Conservation (phyloP, 2,113 vertebrate species). For the Hystrix brachyura region DNA sequence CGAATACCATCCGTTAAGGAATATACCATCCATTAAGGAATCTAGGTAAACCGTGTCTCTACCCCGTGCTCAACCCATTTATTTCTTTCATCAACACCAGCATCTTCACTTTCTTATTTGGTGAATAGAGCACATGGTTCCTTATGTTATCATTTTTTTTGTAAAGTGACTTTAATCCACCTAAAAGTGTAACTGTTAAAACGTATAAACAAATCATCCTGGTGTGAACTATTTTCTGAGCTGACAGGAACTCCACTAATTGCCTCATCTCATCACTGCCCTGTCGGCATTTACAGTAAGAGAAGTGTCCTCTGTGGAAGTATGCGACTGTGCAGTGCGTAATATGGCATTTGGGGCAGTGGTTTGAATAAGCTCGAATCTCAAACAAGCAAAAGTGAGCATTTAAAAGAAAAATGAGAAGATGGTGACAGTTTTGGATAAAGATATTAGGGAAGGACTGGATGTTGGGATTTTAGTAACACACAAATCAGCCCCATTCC, state of each 20-base stretch:
- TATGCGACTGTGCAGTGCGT: slow-evolving; percentile 78
- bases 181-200: slow-evolving; percentile 47
- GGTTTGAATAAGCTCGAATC: slow-evolving; percentile 54
- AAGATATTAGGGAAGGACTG: background rate
- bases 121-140: background rate
- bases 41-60: slow-evolving; percentile 79
- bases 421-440: background rate
- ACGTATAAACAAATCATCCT: slow-evolving; percentile 40
- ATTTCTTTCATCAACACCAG: background rate
- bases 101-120: slow-evolving; percentile 29
- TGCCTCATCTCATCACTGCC: slow-evolving; percentile 81
- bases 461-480: background rate
- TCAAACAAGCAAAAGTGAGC: slow-evolving; percentile 63
- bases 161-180: slow-evolving; percentile 34
- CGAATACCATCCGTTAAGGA: slow-evolving; percentile 76
- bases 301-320: slow-evolving; percentile 77
- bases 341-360: slow-evolving; percentile 67
- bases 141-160: slow-evolving; percentile 39
- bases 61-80: slow-evolving; percentile 14
- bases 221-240: slow-evolving; percentile 61
- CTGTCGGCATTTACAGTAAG: slow-evolving; percentile 84
- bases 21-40: slow-evolving; percentile 77
- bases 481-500: background rate
- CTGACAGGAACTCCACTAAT: slow-evolving; percentile 86
- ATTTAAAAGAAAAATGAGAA: slow-evolving; percentile 62